Conservation (phyloP, 1,140 invertebrate species). For the Pissodes strobi region DNA sequence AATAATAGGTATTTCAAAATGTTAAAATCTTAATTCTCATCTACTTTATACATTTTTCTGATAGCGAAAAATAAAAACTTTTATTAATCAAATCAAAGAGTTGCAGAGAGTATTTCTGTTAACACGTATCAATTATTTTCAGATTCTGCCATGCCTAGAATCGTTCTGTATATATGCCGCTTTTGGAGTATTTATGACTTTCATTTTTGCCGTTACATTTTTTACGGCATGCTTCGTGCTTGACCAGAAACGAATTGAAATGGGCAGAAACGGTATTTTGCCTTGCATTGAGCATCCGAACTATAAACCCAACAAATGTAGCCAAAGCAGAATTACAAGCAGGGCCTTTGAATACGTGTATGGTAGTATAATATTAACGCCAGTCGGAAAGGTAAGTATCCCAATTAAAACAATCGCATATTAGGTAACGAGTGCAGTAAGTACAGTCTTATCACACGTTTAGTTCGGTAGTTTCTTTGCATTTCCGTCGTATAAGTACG, state of each 20-base stretch:
- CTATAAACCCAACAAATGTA: constrained; percentile 56
- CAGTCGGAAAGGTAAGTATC: constrained; percentile 61
- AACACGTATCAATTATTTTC: too few species aligned
- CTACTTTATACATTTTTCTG: too few species aligned
- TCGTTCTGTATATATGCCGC: constrained; percentile 79
- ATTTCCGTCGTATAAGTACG: too few species aligned
- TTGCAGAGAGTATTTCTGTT: too few species aligned
- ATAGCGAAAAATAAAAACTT: too few species aligned
- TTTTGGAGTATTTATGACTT: constrained; percentile 72
- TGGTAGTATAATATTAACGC: constrained; percentile 62
- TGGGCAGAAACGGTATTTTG: constrained; percentile 67
- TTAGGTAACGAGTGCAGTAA: too few species aligned
- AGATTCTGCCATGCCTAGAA: constrained; percentile 74
- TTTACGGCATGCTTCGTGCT: constrained; percentile 77
- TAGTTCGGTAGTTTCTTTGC: too few species aligned
- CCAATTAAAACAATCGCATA: too few species aligned
- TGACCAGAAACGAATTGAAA: constrained; percentile 68
- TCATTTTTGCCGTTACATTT: constrained; percentile 75
- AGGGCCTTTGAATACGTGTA: constrained; percentile 62
- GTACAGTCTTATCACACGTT: too few species aligned
- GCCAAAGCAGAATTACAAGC: constrained; percentile 57
- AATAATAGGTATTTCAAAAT: too few species aligned
- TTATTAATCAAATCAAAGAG: too few species aligned
- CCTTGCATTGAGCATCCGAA: constrained; percentile 69
- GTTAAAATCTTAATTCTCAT: too few species aligned